These are phyloP conservation scores for Scaptomyza polygonia DNA, from an alignment of 2,888 invertebrate genomes.

Conservation along the genomic window DNA sequence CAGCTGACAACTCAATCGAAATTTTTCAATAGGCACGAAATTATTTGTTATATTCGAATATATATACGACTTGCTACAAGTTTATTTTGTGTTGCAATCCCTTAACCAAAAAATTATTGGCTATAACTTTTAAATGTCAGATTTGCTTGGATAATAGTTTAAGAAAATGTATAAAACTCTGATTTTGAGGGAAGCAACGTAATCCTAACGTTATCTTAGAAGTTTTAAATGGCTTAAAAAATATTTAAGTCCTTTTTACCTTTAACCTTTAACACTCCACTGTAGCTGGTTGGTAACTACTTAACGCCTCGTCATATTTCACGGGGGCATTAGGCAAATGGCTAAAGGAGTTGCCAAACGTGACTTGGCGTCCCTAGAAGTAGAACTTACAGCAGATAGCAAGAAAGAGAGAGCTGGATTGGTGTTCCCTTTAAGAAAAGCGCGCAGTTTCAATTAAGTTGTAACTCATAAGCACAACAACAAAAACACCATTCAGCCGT, in stretches of 20 bases:
- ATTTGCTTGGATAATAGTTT: too few relatives aligned
- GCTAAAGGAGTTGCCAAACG: slow-evolving; percentile 73
- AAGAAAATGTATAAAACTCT: too few relatives aligned
- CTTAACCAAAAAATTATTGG: not conserved
- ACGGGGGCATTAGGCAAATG: slow-evolving; percentile 68
- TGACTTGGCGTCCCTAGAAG: slow-evolving; percentile 56
- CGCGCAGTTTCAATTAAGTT: slow-evolving; percentile 81
- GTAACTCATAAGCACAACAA: slow-evolving; percentile 70
- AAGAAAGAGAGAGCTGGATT: slow-evolving; percentile 14
- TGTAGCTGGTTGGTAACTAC: slow-evolving; percentile 70
- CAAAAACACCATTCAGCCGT: slow-evolving; percentile 11
- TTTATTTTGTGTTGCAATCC: not conserved
- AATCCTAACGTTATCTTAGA: too few relatives aligned
- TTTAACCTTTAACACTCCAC: slow-evolving; percentile 28
- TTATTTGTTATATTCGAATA: not conserved
- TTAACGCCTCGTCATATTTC: slow-evolving; percentile 82
- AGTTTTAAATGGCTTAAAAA: too few relatives aligned
- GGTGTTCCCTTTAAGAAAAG: slow-evolving; percentile 42
- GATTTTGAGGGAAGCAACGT: too few relatives aligned
- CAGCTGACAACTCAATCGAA: slow-evolving; percentile 32
- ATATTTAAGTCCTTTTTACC: not conserved
- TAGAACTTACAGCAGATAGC: slow-evolving; percentile 4
- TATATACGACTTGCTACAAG: not conserved
- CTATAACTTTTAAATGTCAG: not conserved
- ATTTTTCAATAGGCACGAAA: not conserved